These are phyloP conservation scores for Tolypeutes matacus DNA, from an alignment of 2,797 vertebrate species.

Conservation along the genomic window DNA sequence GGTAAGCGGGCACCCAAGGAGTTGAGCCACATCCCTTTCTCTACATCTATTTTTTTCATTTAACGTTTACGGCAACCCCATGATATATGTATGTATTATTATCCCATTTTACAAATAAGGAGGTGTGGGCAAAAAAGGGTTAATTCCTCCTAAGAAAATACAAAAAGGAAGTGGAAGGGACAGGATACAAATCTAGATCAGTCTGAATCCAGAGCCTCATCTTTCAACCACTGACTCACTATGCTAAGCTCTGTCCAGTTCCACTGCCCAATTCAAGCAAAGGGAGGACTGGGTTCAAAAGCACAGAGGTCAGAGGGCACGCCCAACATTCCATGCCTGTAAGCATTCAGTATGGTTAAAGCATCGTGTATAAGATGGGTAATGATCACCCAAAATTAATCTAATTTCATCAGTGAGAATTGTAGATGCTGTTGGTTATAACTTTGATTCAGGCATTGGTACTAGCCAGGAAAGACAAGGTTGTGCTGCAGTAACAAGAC, in stretches of 20 bases:
- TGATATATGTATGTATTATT: not conserved
- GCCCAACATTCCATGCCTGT: not conserved
- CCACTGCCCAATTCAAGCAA: not conserved
- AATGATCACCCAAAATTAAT: not conserved
- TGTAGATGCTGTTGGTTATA: not conserved
- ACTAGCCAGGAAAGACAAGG: not conserved
- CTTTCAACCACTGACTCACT: not conserved
- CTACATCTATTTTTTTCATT: not conserved
- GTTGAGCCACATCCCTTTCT: too few species aligned
- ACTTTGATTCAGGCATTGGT: not conserved
- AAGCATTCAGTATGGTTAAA: not conserved
- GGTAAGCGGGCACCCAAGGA: too few species aligned
- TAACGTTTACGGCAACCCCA: not conserved
- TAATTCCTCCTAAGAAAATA: not conserved
- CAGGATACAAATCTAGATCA: not conserved
- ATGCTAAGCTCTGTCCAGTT: not conserved
- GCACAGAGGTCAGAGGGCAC: not conserved
- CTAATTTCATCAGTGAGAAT: not conserved
- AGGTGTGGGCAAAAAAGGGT: not conserved
- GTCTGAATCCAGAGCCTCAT: not conserved
- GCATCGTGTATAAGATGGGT: not conserved
- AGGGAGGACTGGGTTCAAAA: not conserved
- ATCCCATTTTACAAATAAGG: conserved; percentile 23
- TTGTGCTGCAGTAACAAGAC: not conserved
- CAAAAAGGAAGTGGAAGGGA: not conserved